phyloP scores from a whole-genome alignment of 2,888 invertebrate species.

The Vesta saturnalis region DNA sequence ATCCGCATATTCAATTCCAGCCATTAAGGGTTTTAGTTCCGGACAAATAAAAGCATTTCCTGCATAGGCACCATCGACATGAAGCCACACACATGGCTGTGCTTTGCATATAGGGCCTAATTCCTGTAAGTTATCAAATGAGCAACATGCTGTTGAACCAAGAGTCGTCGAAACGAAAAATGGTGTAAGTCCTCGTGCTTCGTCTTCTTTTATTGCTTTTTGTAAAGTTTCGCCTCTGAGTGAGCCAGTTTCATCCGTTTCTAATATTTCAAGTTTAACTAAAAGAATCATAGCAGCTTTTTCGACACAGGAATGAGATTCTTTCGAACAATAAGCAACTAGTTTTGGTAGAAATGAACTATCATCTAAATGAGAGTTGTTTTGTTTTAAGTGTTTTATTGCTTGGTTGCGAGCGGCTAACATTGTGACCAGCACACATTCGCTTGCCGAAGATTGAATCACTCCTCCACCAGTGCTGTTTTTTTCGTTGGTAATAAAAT shows the following conservation, averaged over 20 bases:
- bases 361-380: constrained; percentile 66
- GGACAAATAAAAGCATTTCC: constrained; percentile 89
- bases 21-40: constrained; percentile 74
- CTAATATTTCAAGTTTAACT: constrained; percentile 75
- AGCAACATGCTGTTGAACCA: constrained; percentile 85
- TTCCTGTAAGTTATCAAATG: constrained; percentile 84
- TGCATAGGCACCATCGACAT: constrained; percentile 89
- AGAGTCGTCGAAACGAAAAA: constrained; percentile 86
- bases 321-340: constrained; percentile 79
- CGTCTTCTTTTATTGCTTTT: constrained; percentile 76
- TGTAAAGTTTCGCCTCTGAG: constrained; percentile 71
- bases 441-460: constrained; percentile 85
- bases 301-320: constrained; percentile 81
- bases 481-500: constrained; percentile 67
- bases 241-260: constrained; percentile 74
- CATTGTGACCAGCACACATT: constrained; percentile 81
- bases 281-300: constrained; percentile 83
- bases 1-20: constrained; percentile 78
- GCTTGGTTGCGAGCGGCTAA: constrained; percentile 79
- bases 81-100: constrained; percentile 79
- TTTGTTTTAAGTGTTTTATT: constrained; percentile 72
- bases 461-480: constrained; percentile 80
- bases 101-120: constrained; percentile 76
- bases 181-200: constrained; percentile 78
- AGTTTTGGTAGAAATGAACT: constrained; percentile 79